These are phyloP conservation scores for Sarcoramphus papa DNA, from an alignment of 2,797 vertebrate genomes.

Conservation along the genomic window DNA sequence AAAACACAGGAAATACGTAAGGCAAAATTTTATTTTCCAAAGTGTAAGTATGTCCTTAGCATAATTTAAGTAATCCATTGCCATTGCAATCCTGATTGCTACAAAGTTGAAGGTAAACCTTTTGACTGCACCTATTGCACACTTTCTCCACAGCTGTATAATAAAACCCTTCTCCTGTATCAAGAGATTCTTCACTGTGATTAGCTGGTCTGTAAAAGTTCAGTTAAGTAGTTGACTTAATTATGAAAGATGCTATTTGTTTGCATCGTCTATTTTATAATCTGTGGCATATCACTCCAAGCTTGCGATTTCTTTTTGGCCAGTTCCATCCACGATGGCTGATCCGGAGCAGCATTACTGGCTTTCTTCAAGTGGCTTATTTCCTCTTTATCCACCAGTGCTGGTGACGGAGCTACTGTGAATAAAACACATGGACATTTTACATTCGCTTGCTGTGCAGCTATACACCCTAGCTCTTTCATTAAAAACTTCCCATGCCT, in stretches of 20 bases:
- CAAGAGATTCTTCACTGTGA: conserved; percentile 34
- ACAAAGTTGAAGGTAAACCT: conserved; percentile 42
- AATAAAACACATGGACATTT: not conserved
- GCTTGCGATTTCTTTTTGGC: conserved; percentile 98
- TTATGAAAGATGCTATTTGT: not conserved
- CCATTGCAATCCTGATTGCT: conserved; percentile 13
- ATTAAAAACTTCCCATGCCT: not conserved
- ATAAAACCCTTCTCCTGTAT: conserved; percentile 31
- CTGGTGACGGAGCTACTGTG: conserved; percentile 50
- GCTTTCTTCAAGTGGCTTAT: conserved; percentile 74
- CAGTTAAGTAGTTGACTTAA: not conserved
- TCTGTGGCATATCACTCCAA: conserved; percentile 90
- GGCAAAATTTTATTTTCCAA: not conserved
- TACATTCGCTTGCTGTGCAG: not conserved
- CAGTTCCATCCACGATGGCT: conserved; percentile 96
- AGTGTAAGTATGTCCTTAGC: not conserved
- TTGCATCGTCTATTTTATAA: conserved; percentile 70
- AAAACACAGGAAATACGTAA: not conserved
- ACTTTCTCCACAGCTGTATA: conserved; percentile 8
- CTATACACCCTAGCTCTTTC: not conserved
- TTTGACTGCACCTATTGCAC: conserved; percentile 48
- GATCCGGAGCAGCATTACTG: conserved; percentile 68
- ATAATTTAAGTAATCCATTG: not conserved
- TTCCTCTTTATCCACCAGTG: conserved; percentile 74
- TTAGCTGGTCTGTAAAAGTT: conserved; percentile 29